Evolutionary conservation across 1,140 invertebrate genomes (phyloP), one percentile per base, ranked within the genome.

Genomic region (Drosophila busckii): DNA sequence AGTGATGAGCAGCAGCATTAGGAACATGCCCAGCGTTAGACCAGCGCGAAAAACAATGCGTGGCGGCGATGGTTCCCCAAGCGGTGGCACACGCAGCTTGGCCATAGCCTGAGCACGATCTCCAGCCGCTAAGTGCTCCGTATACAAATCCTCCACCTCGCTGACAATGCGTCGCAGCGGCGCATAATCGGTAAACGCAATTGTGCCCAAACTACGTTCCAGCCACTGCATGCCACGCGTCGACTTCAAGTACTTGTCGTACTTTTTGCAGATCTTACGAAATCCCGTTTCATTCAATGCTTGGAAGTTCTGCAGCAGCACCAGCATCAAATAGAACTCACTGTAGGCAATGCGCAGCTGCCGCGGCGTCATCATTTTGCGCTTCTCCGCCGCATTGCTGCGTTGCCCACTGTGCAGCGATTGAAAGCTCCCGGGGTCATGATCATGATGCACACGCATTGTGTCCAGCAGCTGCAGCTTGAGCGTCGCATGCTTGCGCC

Each of bases 201-300:
- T 55, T 0, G 34, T 7, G 12, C 4, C 12, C 1, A 82, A 35
- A 13, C 70, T 28, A 0, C 23, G 19, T 1, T 45, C 38, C 17
- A 67, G 25, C 75, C 75, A 82, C 0, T 4, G 4, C 17, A 13
- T 23, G 2, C 65, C 75, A 0, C 20, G 25, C 0, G 2, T 13
- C 2, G 69, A 62, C 3, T 19, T 35, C 6, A 82, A n/a, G 12
- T 82, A 48, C 88, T 99, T 99, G 88, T 99, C 98, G 87, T 99
- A 98, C 89, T 99, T 99, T 87, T 99, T 99, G 19, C 99, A 90
- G 82, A 99, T 99, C 89, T 99, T 99, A 49, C 98, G 91, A 89
- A 99, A 99, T 0, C 98, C 98, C 6, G 98, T 99, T 76, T 97
- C 98, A 88, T 99, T 99, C 3, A 99, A 89, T 78, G 97, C 97